phyloP scores from a whole-genome alignment of 2,797 vertebrate genomes.

The Sternarchorhynchus goeldii region DNA sequence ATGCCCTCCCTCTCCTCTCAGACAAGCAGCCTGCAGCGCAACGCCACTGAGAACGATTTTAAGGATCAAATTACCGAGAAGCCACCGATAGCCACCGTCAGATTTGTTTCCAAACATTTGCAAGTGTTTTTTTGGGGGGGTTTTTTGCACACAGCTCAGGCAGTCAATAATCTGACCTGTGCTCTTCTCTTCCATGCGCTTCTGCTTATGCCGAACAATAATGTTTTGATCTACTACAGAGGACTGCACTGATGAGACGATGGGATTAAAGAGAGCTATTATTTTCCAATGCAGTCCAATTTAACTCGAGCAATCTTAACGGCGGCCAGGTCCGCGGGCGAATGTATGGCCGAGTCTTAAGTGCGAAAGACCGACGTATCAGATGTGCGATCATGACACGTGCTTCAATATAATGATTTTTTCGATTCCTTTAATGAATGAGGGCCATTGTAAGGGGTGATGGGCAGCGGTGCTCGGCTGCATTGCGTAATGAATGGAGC shows the following conservation, averaged over 20 bases:
- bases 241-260: background rate
- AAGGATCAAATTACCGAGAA: slow-evolving; percentile 41
- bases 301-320: slow-evolving; percentile 27
- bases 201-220: slow-evolving; percentile 13
- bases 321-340: background rate
- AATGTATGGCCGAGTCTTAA: slow-evolving; percentile 7
- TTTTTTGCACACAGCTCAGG: slow-evolving; percentile 3
- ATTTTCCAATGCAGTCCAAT: background rate
- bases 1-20: slow-evolving; percentile 28
- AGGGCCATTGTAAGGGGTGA: slow-evolving; percentile 38
- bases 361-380: slow-evolving; percentile 32
- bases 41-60: slow-evolving; percentile 40
- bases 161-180: slow-evolving; percentile 1
- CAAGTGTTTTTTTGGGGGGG: slow-evolving; percentile 18
- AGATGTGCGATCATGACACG: slow-evolving; percentile 20
- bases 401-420: slow-evolving; percentile 46
- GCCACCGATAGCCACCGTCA: slow-evolving; percentile 8
- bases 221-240: slow-evolving; percentile 10
- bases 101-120: slow-evolving; percentile 7
- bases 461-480: slow-evolving; percentile 54
- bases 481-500: slow-evolving; percentile 74
- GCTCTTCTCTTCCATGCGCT: slow-evolving; percentile 10
- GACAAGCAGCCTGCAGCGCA: slow-evolving; percentile 26
- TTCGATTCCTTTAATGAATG: slow-evolving; percentile 44
- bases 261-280: background rate